These are phyloP conservation scores for Sipha flava DNA, from an alignment of 1,140 invertebrate genomes.

Conservation along the genomic window DNA sequence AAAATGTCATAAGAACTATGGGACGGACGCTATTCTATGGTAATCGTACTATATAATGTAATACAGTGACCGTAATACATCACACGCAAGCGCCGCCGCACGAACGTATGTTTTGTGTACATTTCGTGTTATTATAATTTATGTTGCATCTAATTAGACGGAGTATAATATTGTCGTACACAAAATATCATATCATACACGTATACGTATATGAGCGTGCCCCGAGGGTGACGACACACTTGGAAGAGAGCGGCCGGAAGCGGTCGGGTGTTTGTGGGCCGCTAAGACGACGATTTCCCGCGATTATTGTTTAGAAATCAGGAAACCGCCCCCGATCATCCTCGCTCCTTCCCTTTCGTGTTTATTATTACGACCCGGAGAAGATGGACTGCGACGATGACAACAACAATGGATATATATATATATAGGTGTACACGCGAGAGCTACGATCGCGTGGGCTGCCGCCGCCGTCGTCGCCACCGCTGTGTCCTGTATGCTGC, in stretches of 20 bases:
- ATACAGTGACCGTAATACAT: too few relatives aligned
- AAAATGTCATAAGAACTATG: too few relatives aligned
- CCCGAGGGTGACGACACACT: neutral
- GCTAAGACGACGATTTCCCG: neutral
- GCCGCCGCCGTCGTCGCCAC: neutral
- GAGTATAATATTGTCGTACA: too few relatives aligned
- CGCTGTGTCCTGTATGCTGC: neutral
- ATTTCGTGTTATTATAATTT: too few relatives aligned
- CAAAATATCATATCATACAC: too few relatives aligned
- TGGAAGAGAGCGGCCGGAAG: neutral
- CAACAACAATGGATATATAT: slow-evolving; percentile 3
- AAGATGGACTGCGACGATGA: neutral
- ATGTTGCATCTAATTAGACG: too few relatives aligned
- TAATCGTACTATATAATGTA: too few relatives aligned
- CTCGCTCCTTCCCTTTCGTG: neutral
- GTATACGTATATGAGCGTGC: neutral
- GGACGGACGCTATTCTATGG: too few relatives aligned
- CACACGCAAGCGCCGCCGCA: too few relatives aligned
- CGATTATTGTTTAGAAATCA: slow-evolving; percentile 23
- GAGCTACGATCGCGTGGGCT: neutral
- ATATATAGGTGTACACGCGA: neutral
- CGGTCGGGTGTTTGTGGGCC: neutral
- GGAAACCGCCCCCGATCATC: neutral
- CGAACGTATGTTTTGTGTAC: too few relatives aligned
- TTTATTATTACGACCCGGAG: neutral